Base-by-base conservation (phyloP, 2,888 invertebrate genomes). In the Falcaria lacertinaria region DNA sequence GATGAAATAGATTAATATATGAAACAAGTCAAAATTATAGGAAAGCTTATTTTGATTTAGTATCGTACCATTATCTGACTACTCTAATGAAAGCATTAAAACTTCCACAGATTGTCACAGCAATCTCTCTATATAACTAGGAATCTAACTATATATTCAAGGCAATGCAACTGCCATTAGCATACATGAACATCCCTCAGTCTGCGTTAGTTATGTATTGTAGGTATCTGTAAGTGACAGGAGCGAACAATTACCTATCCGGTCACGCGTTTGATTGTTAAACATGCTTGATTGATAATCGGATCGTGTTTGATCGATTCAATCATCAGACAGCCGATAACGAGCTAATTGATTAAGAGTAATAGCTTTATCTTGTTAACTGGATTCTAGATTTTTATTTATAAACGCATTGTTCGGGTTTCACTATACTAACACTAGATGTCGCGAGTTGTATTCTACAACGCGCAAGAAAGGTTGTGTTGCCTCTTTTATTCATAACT, bases 201-300 rank as follows among this genome's bases (percentile, higher is more conserved):
- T 35, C 22, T 14, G 25, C 11, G 41, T 41, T 28, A 34, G 41
- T 41, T 35, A 36, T 41, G 17, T 41, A 37, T 44, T 37, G 41
- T n/a, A n/a, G n/a, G n/a, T 52, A 48, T 34, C 25, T 35, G 44
- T 42, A 44, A 46, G 50, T 54, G 63, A 70, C 64, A 64, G 57
- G 55, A 45, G 48, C 51, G 34, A 47, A 48, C 72, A 78, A 81
- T 80, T 76, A 74, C 62, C 50, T 50, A 44, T 42, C 45, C 59
- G 54, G 54, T 57, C 62, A 61, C 64, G 73, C 73, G 57, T 53
- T 54, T 73, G 69, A 81, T 80, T 77, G 80, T 76, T 72, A 73
- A 66, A 48, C 63, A 61, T 62, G 62, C 58, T 52, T 66, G 68
- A 72, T 74, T 70, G 66, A 61, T 66, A 60, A 64, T 56, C 63